Percentiles rank a stretch among this genome's conserved stretches.
These are phyloP conservation scores for Pseudochirops cupreus DNA, from an alignment of 2,797 vertebrate genomes.

Conservation along the genomic window DNA sequence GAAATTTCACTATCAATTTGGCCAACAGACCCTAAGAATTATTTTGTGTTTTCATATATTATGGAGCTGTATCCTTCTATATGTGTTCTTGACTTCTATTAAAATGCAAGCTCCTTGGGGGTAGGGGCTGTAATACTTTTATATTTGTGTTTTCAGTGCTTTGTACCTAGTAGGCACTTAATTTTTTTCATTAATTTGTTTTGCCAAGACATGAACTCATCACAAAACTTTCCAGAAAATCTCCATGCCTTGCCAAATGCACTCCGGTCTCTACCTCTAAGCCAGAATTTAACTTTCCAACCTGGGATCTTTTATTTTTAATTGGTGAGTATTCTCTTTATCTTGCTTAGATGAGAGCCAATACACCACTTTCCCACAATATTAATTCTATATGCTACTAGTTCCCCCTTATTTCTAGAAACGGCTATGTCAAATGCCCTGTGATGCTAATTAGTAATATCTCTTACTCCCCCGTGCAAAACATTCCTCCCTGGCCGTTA, in stretches of 20 bases:
- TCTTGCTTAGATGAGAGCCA: neutral
- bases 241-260: neutral
- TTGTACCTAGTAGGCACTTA: neutral
- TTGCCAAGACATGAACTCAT: neutral
- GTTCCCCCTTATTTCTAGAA: neutral
- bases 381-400: neutral
- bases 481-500: neutral
- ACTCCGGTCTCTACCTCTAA: neutral
- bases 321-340: neutral
- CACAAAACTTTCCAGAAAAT: neutral
- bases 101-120: neutral
- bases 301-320: neutral
- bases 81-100: neutral
- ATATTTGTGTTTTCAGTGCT: neutral
- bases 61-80: neutral
- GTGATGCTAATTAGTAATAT: neutral
- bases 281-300: neutral
- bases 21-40: neutral
- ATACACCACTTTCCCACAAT: neutral
- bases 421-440: neutral
- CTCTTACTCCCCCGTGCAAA: neutral
- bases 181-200: neutral
- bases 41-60: neutral
- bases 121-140: neutral
- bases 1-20: neutral